Base-by-base conservation (phyloP, 2,113 vertebrate species). In the Oenanthe melanoleuca region DNA sequence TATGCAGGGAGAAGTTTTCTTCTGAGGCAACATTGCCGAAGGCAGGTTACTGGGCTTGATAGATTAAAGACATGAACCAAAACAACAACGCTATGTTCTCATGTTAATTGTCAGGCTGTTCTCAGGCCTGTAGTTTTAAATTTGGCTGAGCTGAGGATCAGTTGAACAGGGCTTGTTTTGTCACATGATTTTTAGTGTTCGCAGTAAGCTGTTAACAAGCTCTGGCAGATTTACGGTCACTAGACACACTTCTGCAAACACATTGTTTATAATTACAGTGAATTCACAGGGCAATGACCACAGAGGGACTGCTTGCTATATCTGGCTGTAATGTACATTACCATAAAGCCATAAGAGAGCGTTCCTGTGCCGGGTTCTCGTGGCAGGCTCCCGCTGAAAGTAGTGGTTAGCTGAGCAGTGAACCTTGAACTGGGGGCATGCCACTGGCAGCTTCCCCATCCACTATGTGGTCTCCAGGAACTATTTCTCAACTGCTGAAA, bases 41-140 rank as follows among this genome's bases (percentile, higher is more conserved):
- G 96, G 97, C 95, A 92, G 89, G 93, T 95, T 93, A 80, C 96
- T 95, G 89, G 95, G 93, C 93, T 97, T 97, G 96, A 97, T 87
- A 96, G 89, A 97, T 96, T 93, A 97, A 96, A 97, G 93, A 94
- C 92, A 7, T 84, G 95, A 97, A 93, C 88, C 83, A 96, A 92
- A 96, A 96, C 95, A 97, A 93, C 92, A 75, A 84, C 33, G 50
- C 92, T 77, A 17, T 70, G 72, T 84, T 95, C 93, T 97, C 95
- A 45, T 95, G 92, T 88, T 97, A 96, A 97, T 97, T 69, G 65
- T 91, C 96, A 95, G 92, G 91, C 94, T 96, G 95, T 96, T 96
- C 93, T 96, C 93, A 86, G 92, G 95, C 94, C 95, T 92, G 80
- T 75, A 96, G 83, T 92, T 96, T 97, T 93, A 90, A 86, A 96